Conservation (phyloP, 2,888 invertebrate genomes). For the Plagodis dolabraria region DNA sequence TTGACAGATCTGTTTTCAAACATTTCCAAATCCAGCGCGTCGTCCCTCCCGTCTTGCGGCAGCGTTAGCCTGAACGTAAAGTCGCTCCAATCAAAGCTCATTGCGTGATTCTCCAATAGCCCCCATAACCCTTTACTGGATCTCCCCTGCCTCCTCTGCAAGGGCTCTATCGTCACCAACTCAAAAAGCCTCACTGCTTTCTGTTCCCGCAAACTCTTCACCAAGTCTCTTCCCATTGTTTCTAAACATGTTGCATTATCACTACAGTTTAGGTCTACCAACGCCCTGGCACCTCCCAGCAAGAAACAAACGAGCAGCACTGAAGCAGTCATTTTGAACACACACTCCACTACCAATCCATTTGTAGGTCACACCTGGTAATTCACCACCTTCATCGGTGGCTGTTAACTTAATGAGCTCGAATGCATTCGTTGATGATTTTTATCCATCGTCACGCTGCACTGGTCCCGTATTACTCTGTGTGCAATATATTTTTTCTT, state of each 20-base stretch:
- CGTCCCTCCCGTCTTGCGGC: conserved; percentile 69
- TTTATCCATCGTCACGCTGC: conserved; percentile 81
- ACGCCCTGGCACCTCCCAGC: conserved; percentile 61
- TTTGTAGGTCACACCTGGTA: conserved; percentile 73
- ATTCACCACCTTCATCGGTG: conserved; percentile 72
- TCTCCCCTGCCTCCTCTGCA: conserved; percentile 68
- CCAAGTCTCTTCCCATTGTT: conserved; percentile 75
- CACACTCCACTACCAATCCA: conserved; percentile 69
- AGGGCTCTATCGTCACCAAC: conserved; percentile 82
- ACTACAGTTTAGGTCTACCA: conserved; percentile 80
- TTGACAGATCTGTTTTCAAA: conserved; percentile 74
- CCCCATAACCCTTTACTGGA: conserved; percentile 69
- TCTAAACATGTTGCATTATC: conserved; percentile 87
- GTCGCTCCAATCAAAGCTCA: conserved; percentile 83
- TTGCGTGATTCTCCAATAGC: conserved; percentile 78
- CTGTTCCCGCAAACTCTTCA: conserved; percentile 79
- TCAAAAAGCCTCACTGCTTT: conserved; percentile 83
- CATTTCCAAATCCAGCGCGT: conserved; percentile 77
- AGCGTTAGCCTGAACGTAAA: conserved; percentile 80
- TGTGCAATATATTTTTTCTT: conserved; percentile 68
- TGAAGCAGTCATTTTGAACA: conserved; percentile 73
- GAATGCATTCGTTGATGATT: conserved; percentile 69
- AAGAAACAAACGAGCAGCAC: conserved; percentile 65
- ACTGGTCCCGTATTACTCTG: conserved; percentile 57
- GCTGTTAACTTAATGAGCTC: conserved; percentile 75